These are phyloP conservation scores for Mythimna ferrago DNA, from an alignment of 2,888 invertebrate species.

Conservation along the genomic window DNA sequence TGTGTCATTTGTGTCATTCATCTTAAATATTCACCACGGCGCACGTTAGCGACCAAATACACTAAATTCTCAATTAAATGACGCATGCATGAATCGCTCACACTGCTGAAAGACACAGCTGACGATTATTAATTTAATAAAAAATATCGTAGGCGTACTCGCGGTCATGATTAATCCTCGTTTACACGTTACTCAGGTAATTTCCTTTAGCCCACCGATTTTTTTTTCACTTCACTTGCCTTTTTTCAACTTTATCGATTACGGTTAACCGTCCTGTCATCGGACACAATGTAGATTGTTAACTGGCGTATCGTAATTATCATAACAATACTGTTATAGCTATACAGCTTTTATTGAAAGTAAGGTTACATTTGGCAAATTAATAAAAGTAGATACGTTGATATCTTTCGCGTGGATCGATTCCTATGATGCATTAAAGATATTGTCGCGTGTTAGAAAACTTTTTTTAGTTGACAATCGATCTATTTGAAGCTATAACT, in stretches of 20 bases:
- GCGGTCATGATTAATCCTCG: slow-evolving; percentile 42
- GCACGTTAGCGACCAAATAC: slow-evolving; percentile 36
- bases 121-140: slow-evolving; percentile 58
- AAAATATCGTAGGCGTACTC: slow-evolving; percentile 45
- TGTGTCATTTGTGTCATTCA: slow-evolving; percentile 41
- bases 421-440: slow-evolving; percentile 45
- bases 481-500: slow-evolving; percentile 9
- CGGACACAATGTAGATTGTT: slow-evolving; percentile 29
- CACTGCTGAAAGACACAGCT: slow-evolving; percentile 27
- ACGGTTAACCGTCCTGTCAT: slow-evolving; percentile 51
- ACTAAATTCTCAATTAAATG: slow-evolving; percentile 52
- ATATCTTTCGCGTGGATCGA: slow-evolving; percentile 51
- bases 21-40: slow-evolving; percentile 32
- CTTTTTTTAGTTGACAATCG: slow-evolving; percentile 15
- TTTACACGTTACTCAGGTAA: slow-evolving; percentile 47
- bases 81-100: slow-evolving; percentile 33
- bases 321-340: neutral
- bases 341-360: slow-evolving; percentile 44
- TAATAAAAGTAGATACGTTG: slow-evolving; percentile 37
- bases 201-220: slow-evolving; percentile 35
- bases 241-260: slow-evolving; percentile 46
- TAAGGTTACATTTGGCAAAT: slow-evolving; percentile 48
- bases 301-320: slow-evolving; percentile 51
- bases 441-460: slow-evolving; percentile 37
- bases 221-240: slow-evolving; percentile 34